Conservation (phyloP, 37 sponge, comb jelly and placozoan species). For the Theonella swinhoei region DNA sequence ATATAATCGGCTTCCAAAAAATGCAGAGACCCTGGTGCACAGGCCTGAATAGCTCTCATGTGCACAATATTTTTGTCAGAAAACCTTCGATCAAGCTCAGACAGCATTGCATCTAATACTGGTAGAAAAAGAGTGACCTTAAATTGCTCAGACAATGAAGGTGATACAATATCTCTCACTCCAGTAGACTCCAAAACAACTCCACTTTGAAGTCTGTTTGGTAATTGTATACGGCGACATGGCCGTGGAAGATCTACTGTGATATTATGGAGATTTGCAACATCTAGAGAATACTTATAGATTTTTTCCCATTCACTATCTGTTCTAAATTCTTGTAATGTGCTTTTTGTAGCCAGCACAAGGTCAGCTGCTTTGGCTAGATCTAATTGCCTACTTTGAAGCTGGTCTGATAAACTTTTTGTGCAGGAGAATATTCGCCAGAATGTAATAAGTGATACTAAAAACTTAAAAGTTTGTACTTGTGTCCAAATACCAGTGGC, state of each 20-base stretch:
- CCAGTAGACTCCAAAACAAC: slow-evolving; percentile 42
- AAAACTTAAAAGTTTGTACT: slow-evolving; percentile 51
- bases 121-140: slow-evolving; percentile 14
- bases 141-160: not conserved
- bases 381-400: slow-evolving; percentile 41
- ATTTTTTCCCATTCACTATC: slow-evolving; percentile 44
- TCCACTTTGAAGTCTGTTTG: slow-evolving; percentile 21
- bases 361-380: slow-evolving; percentile 49
- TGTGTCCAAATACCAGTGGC: slow-evolving; percentile 61
- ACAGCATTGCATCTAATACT: slow-evolving; percentile 30
- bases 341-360: slow-evolving; percentile 32
- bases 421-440: slow-evolving; percentile 46
- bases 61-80: slow-evolving; percentile 13
- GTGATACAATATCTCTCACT: slow-evolving; percentile 7
- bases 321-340: slow-evolving; percentile 23
- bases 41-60: slow-evolving; percentile 47
- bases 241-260: slow-evolving; percentile 31
- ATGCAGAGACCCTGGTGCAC: slow-evolving; percentile 21
- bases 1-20: slow-evolving; percentile 12
- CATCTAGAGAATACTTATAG: slow-evolving; percentile 39
- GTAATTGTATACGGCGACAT: slow-evolving; percentile 16
- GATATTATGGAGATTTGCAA: slow-evolving; percentile 29
- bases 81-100: slow-evolving; percentile 7
- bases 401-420: slow-evolving; percentile 60
- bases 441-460: slow-evolving; percentile 45